A percentile compares a stretch with the other conserved stretches of the same genome.
These are phyloP conservation scores for Chaetodon auriga DNA, from an alignment of 2,113 vertebrate species.

Conservation along the genomic window DNA sequence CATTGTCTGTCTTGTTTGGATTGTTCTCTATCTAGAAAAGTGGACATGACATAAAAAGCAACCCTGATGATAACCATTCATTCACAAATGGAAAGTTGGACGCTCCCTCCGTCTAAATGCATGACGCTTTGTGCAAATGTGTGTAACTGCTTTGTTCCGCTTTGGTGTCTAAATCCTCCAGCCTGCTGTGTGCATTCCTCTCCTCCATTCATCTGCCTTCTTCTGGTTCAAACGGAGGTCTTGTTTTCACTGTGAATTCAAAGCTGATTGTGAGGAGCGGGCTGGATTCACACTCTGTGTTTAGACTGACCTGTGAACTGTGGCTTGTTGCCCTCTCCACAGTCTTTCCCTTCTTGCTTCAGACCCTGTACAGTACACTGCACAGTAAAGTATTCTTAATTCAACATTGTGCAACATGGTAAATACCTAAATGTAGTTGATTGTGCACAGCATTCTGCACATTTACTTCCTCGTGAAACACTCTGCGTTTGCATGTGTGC, in stretches of 20 bases:
- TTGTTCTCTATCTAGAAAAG: not conserved
- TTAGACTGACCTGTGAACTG: slow-evolving; percentile 15
- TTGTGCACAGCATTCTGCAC: not conserved
- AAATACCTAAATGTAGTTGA: not conserved
- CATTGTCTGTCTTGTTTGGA: not conserved
- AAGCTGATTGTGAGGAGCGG: slow-evolving; percentile 14
- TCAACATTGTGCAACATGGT: not conserved
- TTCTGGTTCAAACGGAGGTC: slow-evolving; percentile 37
- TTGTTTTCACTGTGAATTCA: slow-evolving; percentile 31
- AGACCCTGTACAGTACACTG: not conserved
- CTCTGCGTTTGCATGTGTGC: not conserved
- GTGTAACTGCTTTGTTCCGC: slow-evolving; percentile 14
- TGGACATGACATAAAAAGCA: not conserved
- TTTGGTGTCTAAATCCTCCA: not conserved
- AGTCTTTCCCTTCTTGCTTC: not conserved
- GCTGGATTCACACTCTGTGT: slow-evolving; percentile 7
- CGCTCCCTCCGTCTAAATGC: not conserved
- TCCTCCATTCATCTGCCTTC: slow-evolving; percentile 44
- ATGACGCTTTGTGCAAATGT: not conserved
- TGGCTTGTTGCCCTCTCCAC: not conserved
- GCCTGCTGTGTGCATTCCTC: slow-evolving; percentile 41
- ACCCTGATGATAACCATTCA: not conserved
- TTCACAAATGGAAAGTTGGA: not conserved
- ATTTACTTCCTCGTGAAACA: not conserved
- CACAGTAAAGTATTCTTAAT: not conserved